Conservation (phyloP, 2,797 vertebrate genomes). For the Silurus aristotelis region DNA sequence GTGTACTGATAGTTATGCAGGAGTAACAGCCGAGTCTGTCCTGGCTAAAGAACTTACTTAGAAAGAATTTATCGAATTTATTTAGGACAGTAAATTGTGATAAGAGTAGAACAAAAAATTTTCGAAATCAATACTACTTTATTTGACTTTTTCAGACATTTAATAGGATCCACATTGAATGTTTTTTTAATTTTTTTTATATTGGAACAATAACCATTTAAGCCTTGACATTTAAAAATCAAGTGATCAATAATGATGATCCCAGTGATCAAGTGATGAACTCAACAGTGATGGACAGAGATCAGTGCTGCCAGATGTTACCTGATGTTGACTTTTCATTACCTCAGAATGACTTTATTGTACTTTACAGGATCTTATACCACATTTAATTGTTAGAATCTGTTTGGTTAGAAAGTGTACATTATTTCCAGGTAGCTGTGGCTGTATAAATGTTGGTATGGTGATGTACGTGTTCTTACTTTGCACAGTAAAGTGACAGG, state of each 20-base stretch:
- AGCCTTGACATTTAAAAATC: neutral
- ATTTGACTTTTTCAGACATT: neutral
- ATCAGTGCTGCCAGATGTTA: neutral
- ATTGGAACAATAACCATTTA: neutral
- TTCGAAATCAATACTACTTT: neutral
- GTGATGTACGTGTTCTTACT: neutral
- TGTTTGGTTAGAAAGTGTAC: neutral
- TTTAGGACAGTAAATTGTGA: neutral
- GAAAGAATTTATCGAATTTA: neutral
- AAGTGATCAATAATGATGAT: too few species aligned
- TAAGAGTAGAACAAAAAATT: neutral
- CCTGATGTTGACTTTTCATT: neutral
- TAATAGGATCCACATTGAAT: neutral
- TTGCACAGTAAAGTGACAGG: neutral
- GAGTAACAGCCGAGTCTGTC: neutral
- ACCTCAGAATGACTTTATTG: too few species aligned
- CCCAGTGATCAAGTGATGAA: neutral
- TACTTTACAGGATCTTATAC: neutral
- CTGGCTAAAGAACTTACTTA: neutral
- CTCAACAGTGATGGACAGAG: neutral
- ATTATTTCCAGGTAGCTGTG: neutral
- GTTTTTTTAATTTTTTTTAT: neutral
- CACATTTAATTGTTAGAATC: neutral
- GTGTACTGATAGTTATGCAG: neutral
- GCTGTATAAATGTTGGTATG: neutral